phyloP scores from a whole-genome alignment of 2,888 invertebrate genomes.

The Synergus itoensis region DNA sequence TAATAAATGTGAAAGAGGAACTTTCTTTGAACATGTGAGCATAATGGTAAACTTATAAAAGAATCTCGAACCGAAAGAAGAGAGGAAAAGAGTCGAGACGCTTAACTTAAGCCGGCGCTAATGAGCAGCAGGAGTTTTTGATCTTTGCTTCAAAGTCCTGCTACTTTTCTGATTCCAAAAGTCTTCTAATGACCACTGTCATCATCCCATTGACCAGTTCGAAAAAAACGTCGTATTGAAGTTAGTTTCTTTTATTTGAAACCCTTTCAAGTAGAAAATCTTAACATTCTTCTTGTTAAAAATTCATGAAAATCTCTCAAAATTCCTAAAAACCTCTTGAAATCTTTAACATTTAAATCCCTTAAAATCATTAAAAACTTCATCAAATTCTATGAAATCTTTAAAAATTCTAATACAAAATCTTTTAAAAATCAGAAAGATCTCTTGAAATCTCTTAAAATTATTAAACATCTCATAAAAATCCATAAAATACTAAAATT shows the following conservation, averaged over 20 bases:
- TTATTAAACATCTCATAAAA: too few relatives aligned
- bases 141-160: constrained; percentile 69
- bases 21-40: not conserved
- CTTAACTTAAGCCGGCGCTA: constrained; percentile 72
- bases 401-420: too few relatives aligned
- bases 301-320: too few relatives aligned
- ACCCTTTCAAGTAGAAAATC: not conserved
- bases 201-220: constrained; percentile 7
- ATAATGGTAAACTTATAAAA: constrained; percentile 46
- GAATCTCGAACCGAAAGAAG: constrained; percentile 54
- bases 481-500: too few relatives aligned
- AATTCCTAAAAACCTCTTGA: too few relatives aligned
- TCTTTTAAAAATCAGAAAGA: too few relatives aligned
- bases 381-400: too few relatives aligned
- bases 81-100: constrained; percentile 63
- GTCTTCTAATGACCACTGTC: constrained; percentile 44
- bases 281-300: too few relatives aligned
- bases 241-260: not conserved
- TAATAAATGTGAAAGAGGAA: not conserved
- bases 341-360: too few relatives aligned
- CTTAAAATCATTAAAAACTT: too few relatives aligned
- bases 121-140: constrained; percentile 72
- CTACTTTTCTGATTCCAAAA: constrained; percentile 53
- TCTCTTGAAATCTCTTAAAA: too few relatives aligned
- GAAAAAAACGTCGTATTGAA: not conserved